Evolutionary conservation across 2,113 vertebrate genomes (phyloP).

Genomic region (Glareola pratincola): DNA sequence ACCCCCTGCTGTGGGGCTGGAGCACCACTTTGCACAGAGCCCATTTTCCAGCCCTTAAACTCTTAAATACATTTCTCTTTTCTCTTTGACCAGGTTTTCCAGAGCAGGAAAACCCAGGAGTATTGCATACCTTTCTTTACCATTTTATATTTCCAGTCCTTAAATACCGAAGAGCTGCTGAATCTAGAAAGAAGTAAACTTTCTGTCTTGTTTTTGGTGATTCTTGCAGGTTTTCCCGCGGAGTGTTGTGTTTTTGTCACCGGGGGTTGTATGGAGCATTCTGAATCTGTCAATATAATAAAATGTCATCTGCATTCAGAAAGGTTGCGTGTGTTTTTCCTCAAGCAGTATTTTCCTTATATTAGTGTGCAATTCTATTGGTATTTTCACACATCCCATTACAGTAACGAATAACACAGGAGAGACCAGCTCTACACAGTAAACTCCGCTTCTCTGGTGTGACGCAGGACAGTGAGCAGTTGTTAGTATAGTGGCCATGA

Average conservation of each 20-base stretch:
- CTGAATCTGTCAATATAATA: conserved; percentile 70
- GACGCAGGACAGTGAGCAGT: accelerated
- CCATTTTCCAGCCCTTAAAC: background rate
- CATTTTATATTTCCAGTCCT: conserved; percentile 66
- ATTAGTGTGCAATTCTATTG: background rate
- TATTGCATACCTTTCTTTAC: conserved; percentile 63
- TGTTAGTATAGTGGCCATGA: background rate
- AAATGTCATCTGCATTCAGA: conserved; percentile 58
- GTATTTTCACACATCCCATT: background rate
- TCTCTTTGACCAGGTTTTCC: conserved; percentile 46
- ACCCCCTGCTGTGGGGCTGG: background rate
- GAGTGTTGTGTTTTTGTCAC: conserved; percentile 17
- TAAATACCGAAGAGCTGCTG: conserved; percentile 49
- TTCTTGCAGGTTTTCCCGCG: conserved; percentile 33
- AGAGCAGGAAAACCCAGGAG: conserved; percentile 49
- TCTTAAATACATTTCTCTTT: background rate
- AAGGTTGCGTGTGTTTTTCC: background rate
- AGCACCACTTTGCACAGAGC: background rate
- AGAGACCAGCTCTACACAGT: background rate
- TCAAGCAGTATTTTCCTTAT: background rate
- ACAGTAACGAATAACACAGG: background rate
- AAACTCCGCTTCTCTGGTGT: background rate
- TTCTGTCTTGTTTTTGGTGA: conserved; percentile 56
- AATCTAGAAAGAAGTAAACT: conserved; percentile 61
- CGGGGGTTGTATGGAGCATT: conserved; percentile 5